phyloP scores from a whole-genome alignment of 2,113 vertebrate species.

The Apistogramma diplotaenia region DNA sequence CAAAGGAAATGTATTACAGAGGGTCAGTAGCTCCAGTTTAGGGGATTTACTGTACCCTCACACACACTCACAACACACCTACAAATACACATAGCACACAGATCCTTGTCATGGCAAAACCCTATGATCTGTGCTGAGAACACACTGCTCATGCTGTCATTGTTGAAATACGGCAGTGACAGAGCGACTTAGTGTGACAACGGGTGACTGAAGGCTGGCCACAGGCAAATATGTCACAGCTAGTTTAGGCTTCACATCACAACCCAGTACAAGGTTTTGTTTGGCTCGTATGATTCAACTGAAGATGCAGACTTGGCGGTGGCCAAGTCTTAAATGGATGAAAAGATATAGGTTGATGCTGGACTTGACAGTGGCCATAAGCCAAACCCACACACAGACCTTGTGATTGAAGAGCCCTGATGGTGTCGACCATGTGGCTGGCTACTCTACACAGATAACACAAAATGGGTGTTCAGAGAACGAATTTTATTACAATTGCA shows the following conservation, averaged over 20 bases:
- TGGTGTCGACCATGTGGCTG: not conserved
- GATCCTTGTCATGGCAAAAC: conserved; percentile 45
- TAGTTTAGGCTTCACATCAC: conserved; percentile 54
- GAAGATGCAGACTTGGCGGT: conserved; percentile 33
- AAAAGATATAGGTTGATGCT: conserved; percentile 54
- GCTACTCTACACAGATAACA: not conserved
- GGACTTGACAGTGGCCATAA: conserved; percentile 46
- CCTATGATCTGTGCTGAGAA: conserved; percentile 57
- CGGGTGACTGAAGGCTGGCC: conserved; percentile 59
- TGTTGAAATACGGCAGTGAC: conserved; percentile 63
- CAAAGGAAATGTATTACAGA: conserved; percentile 72
- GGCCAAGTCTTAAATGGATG: conserved; percentile 54
- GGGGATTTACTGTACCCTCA: conserved; percentile 63
- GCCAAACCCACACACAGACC: conserved; percentile 36
- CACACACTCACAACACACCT: conserved; percentile 6
- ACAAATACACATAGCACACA: conserved; percentile 10
- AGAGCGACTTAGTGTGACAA: conserved; percentile 58
- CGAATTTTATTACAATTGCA: conserved; percentile 39
- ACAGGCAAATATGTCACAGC: conserved; percentile 68
- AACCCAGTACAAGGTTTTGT: conserved; percentile 30
- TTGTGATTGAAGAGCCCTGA: not conserved
- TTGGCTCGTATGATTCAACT: conserved; percentile 50
- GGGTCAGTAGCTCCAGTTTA: conserved; percentile 69
- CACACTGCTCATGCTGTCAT: conserved; percentile 51
- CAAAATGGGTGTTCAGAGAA: conserved; percentile 28